Percentiles rank a stretch among this genome's conserved stretches.
phyloP scores from a whole-genome alignment of 2,888 invertebrate species.

The Liposcelis brunnea region DNA sequence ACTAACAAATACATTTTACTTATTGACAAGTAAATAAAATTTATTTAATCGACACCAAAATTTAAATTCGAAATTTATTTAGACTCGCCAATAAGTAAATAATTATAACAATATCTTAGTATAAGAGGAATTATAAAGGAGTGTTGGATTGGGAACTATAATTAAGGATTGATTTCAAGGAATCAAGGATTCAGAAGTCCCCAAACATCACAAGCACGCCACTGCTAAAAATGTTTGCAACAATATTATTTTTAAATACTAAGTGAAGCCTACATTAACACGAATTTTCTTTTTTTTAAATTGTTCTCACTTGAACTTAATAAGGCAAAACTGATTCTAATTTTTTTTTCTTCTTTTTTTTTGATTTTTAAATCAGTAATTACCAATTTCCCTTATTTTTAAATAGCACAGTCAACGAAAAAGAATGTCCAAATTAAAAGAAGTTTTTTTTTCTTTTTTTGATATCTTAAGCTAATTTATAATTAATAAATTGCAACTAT shows the following conservation, averaged over 20 bases:
- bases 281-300: conserved; percentile 18
- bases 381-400: conserved; percentile 12
- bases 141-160: too few species aligned
- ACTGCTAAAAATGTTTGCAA: conserved; percentile 14
- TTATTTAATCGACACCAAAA: too few species aligned
- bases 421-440: too few species aligned
- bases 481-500: conserved; percentile 1
- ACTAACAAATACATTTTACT: too few species aligned
- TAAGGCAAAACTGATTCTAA: conserved; percentile 23
- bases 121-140: too few species aligned
- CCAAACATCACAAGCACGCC: conserved; percentile 25
- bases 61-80: too few species aligned
- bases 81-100: too few species aligned
- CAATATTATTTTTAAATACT: conserved; percentile 8
- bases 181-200: conserved; percentile 22
- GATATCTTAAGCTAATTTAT: conserved; percentile 9
- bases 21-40: too few species aligned
- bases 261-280: conserved; percentile 21
- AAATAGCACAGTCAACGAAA: conserved; percentile 1
- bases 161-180: conserved; percentile 9
- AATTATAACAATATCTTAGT: too few species aligned
- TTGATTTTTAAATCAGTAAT: conserved; percentile 12
- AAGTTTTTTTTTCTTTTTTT: conserved; percentile 10
- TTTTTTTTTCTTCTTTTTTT: conserved; percentile 7
- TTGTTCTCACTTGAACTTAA: conserved; percentile 18